Percentiles rank a stretch among this genome's conserved stretches.
Evolutionary conservation across 2,797 vertebrate species (phyloP).

Genomic region (Pangasius macronema): DNA sequence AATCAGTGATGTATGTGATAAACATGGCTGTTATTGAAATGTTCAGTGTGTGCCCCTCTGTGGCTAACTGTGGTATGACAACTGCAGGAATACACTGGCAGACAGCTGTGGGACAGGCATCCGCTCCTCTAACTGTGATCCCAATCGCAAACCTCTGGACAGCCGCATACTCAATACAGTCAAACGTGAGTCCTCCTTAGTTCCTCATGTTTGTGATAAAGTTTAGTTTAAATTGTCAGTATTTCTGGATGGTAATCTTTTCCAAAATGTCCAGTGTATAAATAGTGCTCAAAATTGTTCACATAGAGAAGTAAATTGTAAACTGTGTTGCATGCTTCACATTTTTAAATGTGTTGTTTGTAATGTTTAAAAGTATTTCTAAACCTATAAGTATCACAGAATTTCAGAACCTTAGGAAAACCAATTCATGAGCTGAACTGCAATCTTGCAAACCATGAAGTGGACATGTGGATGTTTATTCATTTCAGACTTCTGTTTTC

Average conservation of each 20-base stretch:
- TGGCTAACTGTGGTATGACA: conserved; percentile 67
- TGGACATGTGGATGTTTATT: neutral
- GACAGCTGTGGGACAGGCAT: conserved; percentile 97
- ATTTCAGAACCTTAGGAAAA: neutral
- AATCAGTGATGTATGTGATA: conserved; percentile 32
- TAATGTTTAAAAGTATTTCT: neutral
- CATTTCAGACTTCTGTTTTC: conserved; percentile 9
- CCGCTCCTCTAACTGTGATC: conserved; percentile 95
- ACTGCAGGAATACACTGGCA: conserved; percentile 83
- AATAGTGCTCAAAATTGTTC: neutral
- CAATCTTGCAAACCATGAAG: neutral
- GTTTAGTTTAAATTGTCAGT: neutral
- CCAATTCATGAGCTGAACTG: neutral
- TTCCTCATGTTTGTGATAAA: neutral
- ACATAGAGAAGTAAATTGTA: neutral
- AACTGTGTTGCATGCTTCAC: neutral
- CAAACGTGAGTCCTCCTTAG: conserved; percentile 81
- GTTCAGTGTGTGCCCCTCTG: conserved; percentile 45
- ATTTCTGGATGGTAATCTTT: neutral
- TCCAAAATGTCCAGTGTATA: neutral
- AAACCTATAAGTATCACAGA: neutral
- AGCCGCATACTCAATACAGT: conserved; percentile 95
- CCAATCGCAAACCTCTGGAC: conserved; percentile 93
- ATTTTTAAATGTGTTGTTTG: neutral
- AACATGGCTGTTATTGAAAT: conserved; percentile 44